Conservation (phyloP, 2,113 vertebrate species). For the Apteryx owenii region DNA sequence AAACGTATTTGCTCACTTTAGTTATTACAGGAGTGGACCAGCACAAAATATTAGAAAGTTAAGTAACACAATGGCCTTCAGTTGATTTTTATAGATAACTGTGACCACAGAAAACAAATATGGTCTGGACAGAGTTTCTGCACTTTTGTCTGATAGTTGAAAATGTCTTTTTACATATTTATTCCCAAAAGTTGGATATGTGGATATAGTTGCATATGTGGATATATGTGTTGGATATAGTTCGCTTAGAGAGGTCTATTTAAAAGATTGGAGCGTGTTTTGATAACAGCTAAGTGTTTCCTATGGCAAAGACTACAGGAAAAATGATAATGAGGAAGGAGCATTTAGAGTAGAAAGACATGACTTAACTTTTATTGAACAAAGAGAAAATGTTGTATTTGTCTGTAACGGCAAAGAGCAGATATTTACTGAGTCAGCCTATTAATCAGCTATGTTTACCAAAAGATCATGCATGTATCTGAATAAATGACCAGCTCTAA, state of each 20-base stretch:
- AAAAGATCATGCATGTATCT: not conserved
- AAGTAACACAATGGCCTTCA: not conserved
- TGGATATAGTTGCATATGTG: not conserved
- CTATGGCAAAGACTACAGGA: not conserved
- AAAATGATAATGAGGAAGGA: not conserved
- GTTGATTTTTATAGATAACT: not conserved
- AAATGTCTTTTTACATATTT: not conserved
- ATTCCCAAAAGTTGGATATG: not conserved
- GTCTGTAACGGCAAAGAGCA: not conserved
- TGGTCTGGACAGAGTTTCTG: not conserved
- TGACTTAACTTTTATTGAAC: not conserved
- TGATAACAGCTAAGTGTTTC: not conserved
- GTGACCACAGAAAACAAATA: not conserved
- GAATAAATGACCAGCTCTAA: conserved; percentile 36
- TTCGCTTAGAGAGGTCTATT: not conserved
- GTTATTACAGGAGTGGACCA: not conserved
- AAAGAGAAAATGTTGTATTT: not conserved
- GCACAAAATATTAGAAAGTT: not conserved
- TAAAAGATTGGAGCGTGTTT: not conserved
- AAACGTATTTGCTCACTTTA: not conserved
- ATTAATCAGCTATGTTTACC: conserved; percentile 1
- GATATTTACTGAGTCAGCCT: not conserved
- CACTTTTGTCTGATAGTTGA: not conserved
- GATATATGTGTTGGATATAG: not conserved
- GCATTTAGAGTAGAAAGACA: not conserved